phyloP scores from a whole-genome alignment of 2,113 vertebrate genomes.

The Dasyornis broadbenti region DNA sequence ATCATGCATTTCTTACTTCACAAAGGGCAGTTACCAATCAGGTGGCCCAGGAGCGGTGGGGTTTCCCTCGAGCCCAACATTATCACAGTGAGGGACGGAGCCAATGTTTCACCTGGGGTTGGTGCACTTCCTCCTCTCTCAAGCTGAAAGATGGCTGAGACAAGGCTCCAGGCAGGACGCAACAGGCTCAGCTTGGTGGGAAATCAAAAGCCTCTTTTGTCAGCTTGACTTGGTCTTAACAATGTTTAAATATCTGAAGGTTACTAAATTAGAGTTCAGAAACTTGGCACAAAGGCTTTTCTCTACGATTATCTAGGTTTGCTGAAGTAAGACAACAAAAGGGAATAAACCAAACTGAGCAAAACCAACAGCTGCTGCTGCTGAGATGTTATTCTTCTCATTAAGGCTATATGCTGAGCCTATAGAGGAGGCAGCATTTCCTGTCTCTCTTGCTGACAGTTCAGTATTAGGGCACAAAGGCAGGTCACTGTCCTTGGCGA shows the following conservation, averaged over 20 bases:
- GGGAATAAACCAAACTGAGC: not conserved
- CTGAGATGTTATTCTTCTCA: slow-evolving; percentile 6
- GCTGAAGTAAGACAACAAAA: slow-evolving; percentile 18
- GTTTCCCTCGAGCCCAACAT: accelerated
- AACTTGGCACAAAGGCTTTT: not conserved
- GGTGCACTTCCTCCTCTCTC: not conserved
- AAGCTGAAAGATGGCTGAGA: not conserved
- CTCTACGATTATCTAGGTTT: slow-evolving; percentile 33
- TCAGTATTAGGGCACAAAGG: slow-evolving; percentile 10
- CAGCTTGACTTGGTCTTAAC: slow-evolving; percentile 7
- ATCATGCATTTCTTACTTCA: not conserved
- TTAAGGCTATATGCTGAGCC: not conserved
- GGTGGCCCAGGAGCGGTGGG: not conserved
- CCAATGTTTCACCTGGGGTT: not conserved
- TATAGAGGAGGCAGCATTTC: not conserved
- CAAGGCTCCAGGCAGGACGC: not conserved
- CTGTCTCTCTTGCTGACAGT: slow-evolving; percentile 29
- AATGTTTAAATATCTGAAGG: slow-evolving; percentile 38
- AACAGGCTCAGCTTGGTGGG: not conserved
- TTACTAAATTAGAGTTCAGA: slow-evolving; percentile 7
- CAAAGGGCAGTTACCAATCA: not conserved
- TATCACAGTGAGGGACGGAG: not conserved
- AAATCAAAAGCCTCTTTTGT: slow-evolving; percentile 32
- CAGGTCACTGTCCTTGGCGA: slow-evolving; percentile 58
- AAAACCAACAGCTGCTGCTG: not conserved